These are phyloP conservation scores for Amphimallon solstitiale DNA, from an alignment of 2,888 invertebrate species.

Conservation along the genomic window DNA sequence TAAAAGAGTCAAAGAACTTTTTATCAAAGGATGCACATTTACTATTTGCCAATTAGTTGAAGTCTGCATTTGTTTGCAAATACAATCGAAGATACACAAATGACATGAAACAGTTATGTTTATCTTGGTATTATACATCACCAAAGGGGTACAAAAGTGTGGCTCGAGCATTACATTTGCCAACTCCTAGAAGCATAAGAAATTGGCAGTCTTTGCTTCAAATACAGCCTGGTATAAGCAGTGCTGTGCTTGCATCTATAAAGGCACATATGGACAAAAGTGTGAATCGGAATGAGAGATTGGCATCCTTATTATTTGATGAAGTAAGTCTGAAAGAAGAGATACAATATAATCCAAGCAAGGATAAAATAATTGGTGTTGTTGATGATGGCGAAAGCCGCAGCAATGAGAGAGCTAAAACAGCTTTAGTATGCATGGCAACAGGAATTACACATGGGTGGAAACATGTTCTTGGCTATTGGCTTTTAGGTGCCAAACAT, in stretches of 20 bases:
- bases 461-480: constrained; percentile 35
- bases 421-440: constrained; percentile 36
- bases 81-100: constrained; percentile 26
- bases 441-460: constrained; percentile 27
- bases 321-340: constrained; percentile 23
- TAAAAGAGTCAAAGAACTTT: constrained; percentile 1
- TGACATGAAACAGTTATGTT: constrained; percentile 31
- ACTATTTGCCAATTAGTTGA: not conserved
- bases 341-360: constrained; percentile 22
- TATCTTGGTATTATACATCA: constrained; percentile 34
- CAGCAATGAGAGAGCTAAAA: constrained; percentile 32
- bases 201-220: constrained; percentile 28
- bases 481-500: constrained; percentile 26
- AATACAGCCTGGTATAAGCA: constrained; percentile 24
- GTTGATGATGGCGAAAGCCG: constrained; percentile 17
- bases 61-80: constrained; percentile 18
- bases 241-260: constrained; percentile 23
- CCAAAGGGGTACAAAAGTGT: constrained; percentile 32
- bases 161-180: constrained; percentile 21
- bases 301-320: constrained; percentile 33
- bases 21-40: constrained; percentile 1
- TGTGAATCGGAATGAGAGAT: constrained; percentile 10
- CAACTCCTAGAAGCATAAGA: constrained; percentile 31
- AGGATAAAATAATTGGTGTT: constrained; percentile 33
- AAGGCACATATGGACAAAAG: constrained; percentile 9